Base-by-base conservation (phyloP, 2,888 invertebrate genomes). In the Polymixis flavicincta region DNA sequence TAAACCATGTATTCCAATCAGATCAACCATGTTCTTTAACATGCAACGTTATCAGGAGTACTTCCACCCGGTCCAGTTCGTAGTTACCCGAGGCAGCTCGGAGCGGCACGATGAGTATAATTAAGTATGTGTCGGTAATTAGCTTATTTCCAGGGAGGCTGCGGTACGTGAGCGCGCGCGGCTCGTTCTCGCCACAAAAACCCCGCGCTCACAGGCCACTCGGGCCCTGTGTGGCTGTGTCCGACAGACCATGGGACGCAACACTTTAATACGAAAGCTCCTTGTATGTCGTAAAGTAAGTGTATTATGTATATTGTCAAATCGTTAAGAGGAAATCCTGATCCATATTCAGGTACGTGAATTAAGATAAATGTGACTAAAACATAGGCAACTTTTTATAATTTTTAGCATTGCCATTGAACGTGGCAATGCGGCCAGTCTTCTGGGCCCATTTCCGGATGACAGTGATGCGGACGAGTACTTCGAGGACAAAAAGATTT, bases 81-180 rank as follows among this genome's bases (percentile, higher is more conserved):
- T 54, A 64, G 63, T 28, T 60, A 60, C 28, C 6, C 7, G 25
- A 14, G 50, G 25, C n/a, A 13, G 45, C 13, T 52, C 1, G 32
- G 37, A 54, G 75, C 64, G 71, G 79, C 69, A 50, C 83, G 69
- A 64, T 74, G 71, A 64, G 61, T 85, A 77, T 89, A 87, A 86
- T 88, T 85, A 83, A 86, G 85, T 86, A 86, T 85, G 89, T 90
- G 88, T 89, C 75, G 86, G 84, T 86, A 87, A 90, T 91, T 89
- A 89, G 85, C 87, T 80, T 76, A 76, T 71, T 89, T 88, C 85
- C 83, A 77, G 83, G 79, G 65, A 78, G 65, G 64, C 67, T 67
- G 61, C n/a, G 28, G 59, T 25, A 59, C 74, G 80, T 76, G 81
- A 37, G 48, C 76, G 78, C 65, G 60, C 85, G 81, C 72, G 52